Conservation (phyloP, 2,113 vertebrate species). For the Platichthys stellatus region DNA sequence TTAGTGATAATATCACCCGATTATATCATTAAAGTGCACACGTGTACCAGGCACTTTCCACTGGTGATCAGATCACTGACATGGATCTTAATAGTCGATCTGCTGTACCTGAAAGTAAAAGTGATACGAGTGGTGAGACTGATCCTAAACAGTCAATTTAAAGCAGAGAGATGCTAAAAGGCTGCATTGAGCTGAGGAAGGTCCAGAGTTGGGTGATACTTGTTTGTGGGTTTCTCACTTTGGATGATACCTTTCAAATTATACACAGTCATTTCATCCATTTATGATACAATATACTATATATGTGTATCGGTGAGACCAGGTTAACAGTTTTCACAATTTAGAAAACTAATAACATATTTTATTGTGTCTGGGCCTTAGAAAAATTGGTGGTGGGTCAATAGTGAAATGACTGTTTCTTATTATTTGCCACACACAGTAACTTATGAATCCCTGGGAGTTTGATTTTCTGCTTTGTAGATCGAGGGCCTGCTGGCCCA, state of each 20-base stretch:
- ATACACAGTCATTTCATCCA: no score
- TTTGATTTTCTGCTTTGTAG: not conserved
- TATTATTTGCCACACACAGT: not conserved
- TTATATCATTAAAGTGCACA: no score
- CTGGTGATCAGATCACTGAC: not conserved
- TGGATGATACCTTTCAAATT: no score
- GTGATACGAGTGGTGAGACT: no score
- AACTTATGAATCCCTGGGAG: not conserved
- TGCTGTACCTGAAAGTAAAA: no score
- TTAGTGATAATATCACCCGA: not conserved
- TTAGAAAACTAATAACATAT: not conserved
- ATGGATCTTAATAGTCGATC: no score
- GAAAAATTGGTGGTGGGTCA: not conserved
- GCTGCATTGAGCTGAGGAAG: no score
- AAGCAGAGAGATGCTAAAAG: no score
- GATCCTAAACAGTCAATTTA: no score
- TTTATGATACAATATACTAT: not conserved
- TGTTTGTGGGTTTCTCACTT: no score
- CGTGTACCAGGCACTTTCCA: not conserved
- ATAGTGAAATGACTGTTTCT: not conserved
- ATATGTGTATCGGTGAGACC: not conserved
- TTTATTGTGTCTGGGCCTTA: not conserved
- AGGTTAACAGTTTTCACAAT: not conserved
- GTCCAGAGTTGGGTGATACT: no score
- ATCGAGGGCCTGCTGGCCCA: conserved; percentile 6